Evolutionary conservation across 2,888 invertebrate species (phyloP), one percentile per base, ranked within the genome.

Genomic region (Macaria notata): DNA sequence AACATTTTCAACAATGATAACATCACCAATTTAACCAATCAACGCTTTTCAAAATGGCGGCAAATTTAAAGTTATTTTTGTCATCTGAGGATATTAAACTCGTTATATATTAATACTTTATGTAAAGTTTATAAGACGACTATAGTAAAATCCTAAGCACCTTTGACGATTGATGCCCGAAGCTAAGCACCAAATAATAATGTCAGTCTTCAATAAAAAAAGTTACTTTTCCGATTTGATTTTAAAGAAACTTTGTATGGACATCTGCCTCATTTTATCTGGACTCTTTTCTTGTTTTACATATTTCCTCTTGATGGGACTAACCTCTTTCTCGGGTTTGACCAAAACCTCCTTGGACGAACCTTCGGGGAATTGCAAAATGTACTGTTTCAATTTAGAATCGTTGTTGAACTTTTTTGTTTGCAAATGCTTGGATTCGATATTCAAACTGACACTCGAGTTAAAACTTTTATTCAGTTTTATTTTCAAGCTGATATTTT

Each of bases 231-330:
- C 36, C 41, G 59, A 9, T 39, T 70, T 75, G 0, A 70, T 31
- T 59, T 78, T 83, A 48, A 89, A 88, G 60, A 88, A 89, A 31
- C 65, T 84, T 4, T 80, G 70, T 29, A 90, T 78, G 0, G 83
- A 83, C 0, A 81, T 87, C 53, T 90, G 90, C 5, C 81, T 75
- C 2, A 86, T 65, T 41, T 81, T 81, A 50, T 88, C 88, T 0
- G 76, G 65, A 0, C 68, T 65, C 50, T 77, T 84, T 1, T 80
- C 79, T 0, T 56, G 63, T 59, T 79, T 86, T 0, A 70, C 33
- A 46, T 72, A 63, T 42, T 79, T 86, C 41, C 68, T 76, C 51
- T 76, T 84, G 0, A 71, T 50, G 0, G 80, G 80, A 0, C 72
- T 68, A 0, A 83, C 54, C 3, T 81, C 78, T 0, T 54, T 56